Percentiles rank a stretch among this genome's conserved stretches.
Conservation (phyloP, 2,888 invertebrate species). For the Flexamia atlantica region DNA sequence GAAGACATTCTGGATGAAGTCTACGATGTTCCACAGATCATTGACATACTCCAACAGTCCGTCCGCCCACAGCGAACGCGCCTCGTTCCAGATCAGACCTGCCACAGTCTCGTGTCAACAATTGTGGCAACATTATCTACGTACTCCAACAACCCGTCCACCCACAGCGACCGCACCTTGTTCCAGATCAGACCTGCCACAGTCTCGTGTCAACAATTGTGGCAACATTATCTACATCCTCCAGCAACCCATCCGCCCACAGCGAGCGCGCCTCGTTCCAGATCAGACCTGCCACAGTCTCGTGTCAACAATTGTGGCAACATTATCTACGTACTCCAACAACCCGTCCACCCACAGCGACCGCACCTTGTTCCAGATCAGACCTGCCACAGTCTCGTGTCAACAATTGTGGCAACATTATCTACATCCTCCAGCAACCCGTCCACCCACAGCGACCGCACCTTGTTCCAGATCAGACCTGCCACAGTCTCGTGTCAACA, state of each 20-base stretch:
- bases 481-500: conserved; percentile 94
- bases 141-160: conserved; percentile 93
- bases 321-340: conserved; percentile 93
- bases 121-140: conserved; percentile 98
- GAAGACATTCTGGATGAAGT: conserved; percentile 97
- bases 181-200: conserved; percentile 96
- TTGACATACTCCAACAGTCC: conserved; percentile 94
- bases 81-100: conserved; percentile 97
- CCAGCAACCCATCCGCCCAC: conserved; percentile 93
- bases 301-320: conserved; percentile 99
- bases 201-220: conserved; percentile 99
- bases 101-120: conserved; percentile 96
- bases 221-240: conserved; percentile 97
- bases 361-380: conserved; percentile 96
- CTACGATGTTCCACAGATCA: conserved; percentile 99
- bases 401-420: conserved; percentile 99
- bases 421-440: conserved; percentile 94
- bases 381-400: conserved; percentile 97
- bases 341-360: conserved; percentile 94
- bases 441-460: conserved; percentile 93
- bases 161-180: conserved; percentile 95
- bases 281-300: conserved; percentile 96
- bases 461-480: conserved; percentile 97
- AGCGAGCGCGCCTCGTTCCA: conserved; percentile 95
- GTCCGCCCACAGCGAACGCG: conserved; percentile 93